Percentiles rank a stretch among this genome's conserved stretches.
These are phyloP conservation scores for Bicyclus anynana DNA, from an alignment of 1,140 invertebrate species.

Conservation along the genomic window DNA sequence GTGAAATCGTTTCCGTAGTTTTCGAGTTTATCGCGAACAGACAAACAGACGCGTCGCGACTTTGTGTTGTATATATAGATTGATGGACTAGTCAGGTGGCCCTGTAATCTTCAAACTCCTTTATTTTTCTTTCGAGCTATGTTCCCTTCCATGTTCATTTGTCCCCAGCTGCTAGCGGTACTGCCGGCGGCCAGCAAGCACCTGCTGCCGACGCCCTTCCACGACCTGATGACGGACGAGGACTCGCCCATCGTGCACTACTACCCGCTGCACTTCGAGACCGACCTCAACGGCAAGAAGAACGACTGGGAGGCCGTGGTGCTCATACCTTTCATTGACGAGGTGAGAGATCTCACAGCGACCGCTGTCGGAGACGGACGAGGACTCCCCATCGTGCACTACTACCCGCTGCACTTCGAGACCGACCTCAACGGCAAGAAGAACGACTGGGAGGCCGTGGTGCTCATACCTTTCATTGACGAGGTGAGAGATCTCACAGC, in stretches of 20 bases:
- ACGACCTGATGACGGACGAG: slow-evolving; percentile 88
- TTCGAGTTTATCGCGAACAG: too few species aligned
- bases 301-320: slow-evolving; percentile 99
- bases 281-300: slow-evolving; percentile 94
- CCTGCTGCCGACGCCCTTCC: slow-evolving; percentile 89
- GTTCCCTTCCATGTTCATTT: too few species aligned
- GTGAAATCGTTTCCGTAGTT: too few species aligned
- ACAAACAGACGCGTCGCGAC: too few species aligned
- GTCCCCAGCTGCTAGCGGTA: slow-evolving; percentile 92
- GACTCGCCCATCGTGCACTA: slow-evolving; percentile 92
- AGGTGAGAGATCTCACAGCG: slow-evolving; percentile 76
- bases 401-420: slow-evolving; percentile 93
- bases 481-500: slow-evolving; percentile 79
- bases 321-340: slow-evolving; percentile 97
- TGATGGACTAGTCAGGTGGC: too few species aligned
- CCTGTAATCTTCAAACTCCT: too few species aligned
- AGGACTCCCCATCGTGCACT: slow-evolving; percentile 92
- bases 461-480: slow-evolving; percentile 97
- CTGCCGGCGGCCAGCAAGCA: slow-evolving; percentile 90
- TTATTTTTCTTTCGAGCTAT: too few species aligned
- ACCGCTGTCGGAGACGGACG: slow-evolving; percentile 72
- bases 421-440: slow-evolving; percentile 95
- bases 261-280: slow-evolving; percentile 94
- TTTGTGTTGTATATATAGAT: too few species aligned
- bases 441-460: slow-evolving; percentile 98